Evolutionary conservation across 2,888 invertebrate genomes (phyloP).

Genomic region (Hofmannophila pseudospretella): DNA sequence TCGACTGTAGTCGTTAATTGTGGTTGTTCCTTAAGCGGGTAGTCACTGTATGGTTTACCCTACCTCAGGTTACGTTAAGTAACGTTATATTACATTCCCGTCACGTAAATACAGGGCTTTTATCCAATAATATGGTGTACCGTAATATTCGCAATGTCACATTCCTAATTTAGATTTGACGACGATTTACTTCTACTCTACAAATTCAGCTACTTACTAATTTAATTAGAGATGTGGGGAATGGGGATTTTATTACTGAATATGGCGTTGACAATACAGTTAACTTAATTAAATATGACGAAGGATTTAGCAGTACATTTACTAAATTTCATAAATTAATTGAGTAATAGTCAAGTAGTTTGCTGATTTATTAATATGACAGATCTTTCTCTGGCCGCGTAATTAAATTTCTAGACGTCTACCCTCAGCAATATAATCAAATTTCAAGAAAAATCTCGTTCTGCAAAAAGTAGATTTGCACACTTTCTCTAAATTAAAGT

Average conservation of each 20-base stretch:
- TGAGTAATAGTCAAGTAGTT: too few species aligned
- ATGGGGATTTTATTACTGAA: not conserved
- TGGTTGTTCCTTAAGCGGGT: too few species aligned
- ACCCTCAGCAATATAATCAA: too few species aligned
- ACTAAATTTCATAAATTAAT: too few species aligned
- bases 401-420: too few species aligned
- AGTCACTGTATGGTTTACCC: too few species aligned
- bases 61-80: slow-evolving; percentile 2
- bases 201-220: slow-evolving; percentile 36
- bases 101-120: slow-evolving; percentile 32
- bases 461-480: too few species aligned
- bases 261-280: slow-evolving; percentile 5
- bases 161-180: slow-evolving; percentile 59
- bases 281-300: slow-evolving; percentile 13
- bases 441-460: too few species aligned
- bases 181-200: slow-evolving; percentile 42
- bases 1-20: too few species aligned
- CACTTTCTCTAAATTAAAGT: too few species aligned
- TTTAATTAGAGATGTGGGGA: slow-evolving; percentile 7
- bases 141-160: slow-evolving; percentile 48
- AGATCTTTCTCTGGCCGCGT: too few species aligned
- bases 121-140: slow-evolving; percentile 51
- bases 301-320: slow-evolving; percentile 1
- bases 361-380: too few species aligned
- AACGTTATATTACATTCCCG: slow-evolving; percentile 11